These are phyloP conservation scores for Mermis nigrescens DNA, from an alignment of 2,888 invertebrate genomes.

Conservation along the genomic window DNA sequence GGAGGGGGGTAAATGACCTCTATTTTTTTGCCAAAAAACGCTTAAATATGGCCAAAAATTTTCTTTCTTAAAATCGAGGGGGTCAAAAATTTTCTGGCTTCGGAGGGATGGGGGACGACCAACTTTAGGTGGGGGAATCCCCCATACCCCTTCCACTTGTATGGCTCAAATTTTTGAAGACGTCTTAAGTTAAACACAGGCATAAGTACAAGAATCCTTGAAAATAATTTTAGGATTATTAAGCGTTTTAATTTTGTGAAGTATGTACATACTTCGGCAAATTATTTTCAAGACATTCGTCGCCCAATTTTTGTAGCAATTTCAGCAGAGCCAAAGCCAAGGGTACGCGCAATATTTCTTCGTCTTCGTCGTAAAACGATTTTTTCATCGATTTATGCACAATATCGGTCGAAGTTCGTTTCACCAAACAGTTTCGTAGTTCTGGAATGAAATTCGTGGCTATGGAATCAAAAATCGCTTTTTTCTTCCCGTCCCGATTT, in stretches of 20 bases:
- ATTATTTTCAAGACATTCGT: conserved; percentile 30
- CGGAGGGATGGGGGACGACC: too few species aligned
- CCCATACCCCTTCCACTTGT: too few species aligned
- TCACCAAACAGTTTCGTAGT: conserved; percentile 49
- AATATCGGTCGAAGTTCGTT: background rate
- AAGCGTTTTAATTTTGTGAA: background rate
- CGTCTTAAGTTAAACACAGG: too few species aligned
- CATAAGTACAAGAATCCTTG: background rate
- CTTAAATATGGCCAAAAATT: too few species aligned
- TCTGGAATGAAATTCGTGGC: conserved; percentile 55
- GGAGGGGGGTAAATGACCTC: too few species aligned
- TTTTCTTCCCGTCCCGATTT: background rate
- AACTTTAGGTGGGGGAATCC: too few species aligned
- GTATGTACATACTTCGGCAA: conserved; percentile 44
- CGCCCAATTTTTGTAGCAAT: conserved; percentile 62
- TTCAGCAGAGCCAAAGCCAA: conserved; percentile 80
- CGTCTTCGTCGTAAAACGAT: conserved; percentile 37
- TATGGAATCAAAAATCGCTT: conserved; percentile 50
- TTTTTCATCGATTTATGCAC: background rate
- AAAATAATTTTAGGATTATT: too few species aligned
- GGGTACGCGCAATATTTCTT: conserved; percentile 70
- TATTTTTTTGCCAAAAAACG: too few species aligned
- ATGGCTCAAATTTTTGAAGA: too few species aligned
- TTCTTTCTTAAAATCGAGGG: too few species aligned
- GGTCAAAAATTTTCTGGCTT: too few species aligned